Evolutionary conservation across 2,113 vertebrate species (phyloP), one percentile per base, ranked within the genome.

Genomic region (Megaptera novaeangliae): DNA sequence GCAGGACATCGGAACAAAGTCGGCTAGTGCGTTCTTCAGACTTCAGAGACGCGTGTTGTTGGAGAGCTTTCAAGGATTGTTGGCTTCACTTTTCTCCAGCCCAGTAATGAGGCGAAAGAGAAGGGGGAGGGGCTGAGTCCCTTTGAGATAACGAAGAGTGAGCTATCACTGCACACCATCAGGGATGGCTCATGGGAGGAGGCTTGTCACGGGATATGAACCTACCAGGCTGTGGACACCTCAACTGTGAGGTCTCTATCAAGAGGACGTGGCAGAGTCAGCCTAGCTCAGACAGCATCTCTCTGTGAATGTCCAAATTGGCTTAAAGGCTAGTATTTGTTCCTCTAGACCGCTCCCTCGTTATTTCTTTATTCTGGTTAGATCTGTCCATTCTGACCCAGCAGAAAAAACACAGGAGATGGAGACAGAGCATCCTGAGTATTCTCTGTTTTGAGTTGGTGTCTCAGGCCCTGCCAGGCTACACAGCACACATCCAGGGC

Each of bases 1-100:
- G 20, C 41, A 44, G 63, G 29, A 12, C 61, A 2, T 64, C 31
- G 6, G 59, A 41, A 29, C 61, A 49, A 52, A 18, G 8, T 2
- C n/a, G 4, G 5, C 23, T 9, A 13, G 17, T 1, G 2, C 75
- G 3, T 29, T 55, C 49, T 8, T 75, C 23, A 46, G 8, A n/a
- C 4, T 14, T 31, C 29, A 68, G 39, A 63, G 20, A 27, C 0
- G 5, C 0, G 64, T 1, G 0, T 2, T 36, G 23, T 29, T 44
- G 52, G 11, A 93, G 7, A 78, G 13, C 49, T 39, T 11, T 52
- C 21, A 25, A 25, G 34, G 13, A 6, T 25, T 10, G 31, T 8
- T 57, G 49, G 6, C n/a, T 71, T 78, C 21, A 14, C 55, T 61
- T 52, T 75, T 29, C 29, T 61, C 17, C 29, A 59, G 64, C 39